phyloP scores from a whole-genome alignment of 2,888 invertebrate species.

The Cantharis rustica region DNA sequence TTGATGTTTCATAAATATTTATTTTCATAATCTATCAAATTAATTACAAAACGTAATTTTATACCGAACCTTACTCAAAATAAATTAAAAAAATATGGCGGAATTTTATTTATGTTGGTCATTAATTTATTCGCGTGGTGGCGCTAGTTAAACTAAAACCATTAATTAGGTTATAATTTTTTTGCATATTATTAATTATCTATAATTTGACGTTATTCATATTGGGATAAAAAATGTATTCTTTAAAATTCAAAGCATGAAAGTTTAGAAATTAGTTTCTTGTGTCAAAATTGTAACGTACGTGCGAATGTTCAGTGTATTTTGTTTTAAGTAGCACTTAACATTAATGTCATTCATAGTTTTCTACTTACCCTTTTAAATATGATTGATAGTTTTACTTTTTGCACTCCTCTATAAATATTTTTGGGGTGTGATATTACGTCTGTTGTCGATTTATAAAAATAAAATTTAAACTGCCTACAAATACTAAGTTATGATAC shows the following conservation, averaged over 20 bases:
- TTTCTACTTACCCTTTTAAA: conserved; percentile 3
- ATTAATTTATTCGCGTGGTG: background rate
- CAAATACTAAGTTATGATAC: background rate
- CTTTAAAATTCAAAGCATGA: background rate
- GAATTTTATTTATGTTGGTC: background rate
- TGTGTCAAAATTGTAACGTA: background rate
- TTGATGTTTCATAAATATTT: conserved; percentile 32
- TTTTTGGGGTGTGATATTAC: background rate
- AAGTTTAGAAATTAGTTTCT: background rate
- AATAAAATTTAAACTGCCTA: background rate
- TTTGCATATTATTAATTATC: background rate
- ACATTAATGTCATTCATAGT: background rate
- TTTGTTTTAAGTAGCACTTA: background rate
- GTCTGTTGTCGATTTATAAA: background rate
- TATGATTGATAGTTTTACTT: conserved; percentile 8
- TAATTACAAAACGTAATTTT: background rate
- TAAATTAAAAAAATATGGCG: background rate
- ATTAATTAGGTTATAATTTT: background rate
- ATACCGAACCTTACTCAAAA: background rate
- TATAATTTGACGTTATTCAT: background rate
- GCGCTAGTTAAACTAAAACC: background rate
- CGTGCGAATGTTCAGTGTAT: background rate
- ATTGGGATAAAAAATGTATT: background rate
- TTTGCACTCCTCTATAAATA: background rate
- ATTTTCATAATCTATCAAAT: conserved; percentile 13